Percentiles rank a stretch among this genome's conserved stretches.
Evolutionary conservation across 2,888 invertebrate species (phyloP).

Genomic region (Chrysina gloriosa): DNA sequence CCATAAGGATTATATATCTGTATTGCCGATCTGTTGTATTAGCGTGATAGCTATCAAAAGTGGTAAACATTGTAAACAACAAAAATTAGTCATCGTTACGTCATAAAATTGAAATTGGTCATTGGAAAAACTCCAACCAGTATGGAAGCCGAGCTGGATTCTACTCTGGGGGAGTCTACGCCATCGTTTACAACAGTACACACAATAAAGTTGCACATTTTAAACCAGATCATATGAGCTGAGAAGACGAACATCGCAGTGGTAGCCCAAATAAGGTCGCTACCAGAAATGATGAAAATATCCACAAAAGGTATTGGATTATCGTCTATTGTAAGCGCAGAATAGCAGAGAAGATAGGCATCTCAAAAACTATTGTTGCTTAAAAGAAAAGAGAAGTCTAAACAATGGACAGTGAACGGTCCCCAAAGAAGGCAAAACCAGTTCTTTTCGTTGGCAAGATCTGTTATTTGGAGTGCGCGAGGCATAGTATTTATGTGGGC

Average conservation of each 20-base stretch:
- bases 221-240: conserved; percentile 47
- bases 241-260: conserved; percentile 47
- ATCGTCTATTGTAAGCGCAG: not conserved
- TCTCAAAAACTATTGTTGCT: not conserved
- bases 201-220: conserved; percentile 28
- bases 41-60: not conserved
- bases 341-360: not conserved
- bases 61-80: not conserved
- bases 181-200: conserved; percentile 45
- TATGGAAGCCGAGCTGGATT: conserved; percentile 49
- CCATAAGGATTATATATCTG: too few species aligned
- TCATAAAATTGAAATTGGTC: too few species aligned
- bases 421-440: too few species aligned
- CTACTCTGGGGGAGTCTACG: conserved; percentile 47
- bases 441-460: too few species aligned
- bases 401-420: too few species aligned
- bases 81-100: too few species aligned
- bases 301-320: conserved; percentile 43
- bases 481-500: too few species aligned
- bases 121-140: conserved; percentile 40
- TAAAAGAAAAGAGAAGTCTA: too few species aligned
- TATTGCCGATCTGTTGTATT: too few species aligned
- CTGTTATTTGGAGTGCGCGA: too few species aligned
- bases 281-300: conserved; percentile 49
- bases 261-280: conserved; percentile 49